phyloP scores from a whole-genome alignment of 2,113 vertebrate genomes.

The Atlantisia rogersi region DNA sequence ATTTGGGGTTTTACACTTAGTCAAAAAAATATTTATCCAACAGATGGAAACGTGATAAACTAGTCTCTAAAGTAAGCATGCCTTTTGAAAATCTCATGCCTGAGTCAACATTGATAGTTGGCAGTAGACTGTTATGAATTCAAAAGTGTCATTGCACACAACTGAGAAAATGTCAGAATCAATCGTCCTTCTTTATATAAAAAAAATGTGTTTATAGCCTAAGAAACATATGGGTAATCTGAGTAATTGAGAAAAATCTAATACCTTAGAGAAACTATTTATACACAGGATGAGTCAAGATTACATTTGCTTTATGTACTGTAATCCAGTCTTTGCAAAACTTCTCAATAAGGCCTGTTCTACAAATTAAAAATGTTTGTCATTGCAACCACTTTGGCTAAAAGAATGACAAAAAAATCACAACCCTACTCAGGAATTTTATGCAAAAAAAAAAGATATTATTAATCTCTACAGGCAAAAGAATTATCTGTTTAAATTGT shows the following conservation, averaged over 20 bases:
- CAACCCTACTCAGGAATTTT: neutral
- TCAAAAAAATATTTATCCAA: conserved; percentile 57
- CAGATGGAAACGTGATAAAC: conserved; percentile 55
- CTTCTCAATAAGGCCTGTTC: neutral
- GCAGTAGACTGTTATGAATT: neutral
- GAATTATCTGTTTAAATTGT: neutral
- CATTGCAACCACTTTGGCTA: neutral
- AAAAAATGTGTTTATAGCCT: neutral
- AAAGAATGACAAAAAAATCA: neutral
- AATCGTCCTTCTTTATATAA: neutral
- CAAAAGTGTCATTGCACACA: neutral
- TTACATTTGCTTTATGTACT: neutral
- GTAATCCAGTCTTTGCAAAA: neutral
- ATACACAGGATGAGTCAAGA: conserved; percentile 8
- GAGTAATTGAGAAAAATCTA: conserved; percentile 46
- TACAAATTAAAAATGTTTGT: neutral
- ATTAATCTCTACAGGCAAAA: neutral
- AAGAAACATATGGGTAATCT: conserved; percentile 12
- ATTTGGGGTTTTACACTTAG: conserved; percentile 40
- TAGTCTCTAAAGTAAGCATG: conserved; percentile 29
- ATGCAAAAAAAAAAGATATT: neutral
- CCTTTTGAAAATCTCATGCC: conserved; percentile 29
- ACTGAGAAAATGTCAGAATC: conserved; percentile 45
- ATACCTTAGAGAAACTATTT: neutral
- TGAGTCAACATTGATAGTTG: conserved; percentile 30